phyloP scores from a whole-genome alignment of 2,797 vertebrate genomes.

The Spizella passerina region DNA sequence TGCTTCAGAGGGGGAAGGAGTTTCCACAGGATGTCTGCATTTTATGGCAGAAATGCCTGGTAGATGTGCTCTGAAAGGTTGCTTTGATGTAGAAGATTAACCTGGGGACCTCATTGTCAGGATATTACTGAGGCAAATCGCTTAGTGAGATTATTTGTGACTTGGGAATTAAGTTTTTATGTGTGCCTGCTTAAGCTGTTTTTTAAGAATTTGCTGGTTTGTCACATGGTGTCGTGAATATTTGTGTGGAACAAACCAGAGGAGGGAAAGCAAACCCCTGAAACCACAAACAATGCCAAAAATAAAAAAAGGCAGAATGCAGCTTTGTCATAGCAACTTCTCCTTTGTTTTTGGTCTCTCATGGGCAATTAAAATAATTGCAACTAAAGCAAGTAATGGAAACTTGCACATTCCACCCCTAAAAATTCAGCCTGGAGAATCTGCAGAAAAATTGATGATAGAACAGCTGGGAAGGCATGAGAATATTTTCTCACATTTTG shows the following conservation, averaged over 20 bases:
- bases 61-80: slow-evolving; percentile 29
- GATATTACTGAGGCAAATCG: slow-evolving; percentile 45
- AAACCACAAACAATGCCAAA: neutral
- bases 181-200: slow-evolving; percentile 29
- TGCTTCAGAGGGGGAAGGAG: slow-evolving; percentile 3
- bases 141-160: slow-evolving; percentile 61
- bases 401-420: neutral
- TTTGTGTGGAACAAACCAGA: neutral
- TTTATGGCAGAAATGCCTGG: slow-evolving; percentile 23
- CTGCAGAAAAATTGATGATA: neutral
- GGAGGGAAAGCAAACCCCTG: neutral
- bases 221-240: neutral
- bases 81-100: slow-evolving; percentile 57
- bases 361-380: neutral
- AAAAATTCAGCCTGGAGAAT: neutral
- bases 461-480: neutral
- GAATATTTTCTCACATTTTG: neutral
- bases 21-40: slow-evolving; percentile 63
- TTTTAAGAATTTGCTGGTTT: slow-evolving; percentile 29
- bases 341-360: neutral
- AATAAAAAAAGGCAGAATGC: neutral
- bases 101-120: slow-evolving; percentile 50
- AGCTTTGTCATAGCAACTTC: neutral
- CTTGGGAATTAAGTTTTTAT: slow-evolving; percentile 62
- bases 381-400: neutral